Evolutionary conservation across 2,888 invertebrate species (phyloP), one percentile per base, ranked within the genome.

Genomic region (Lithosia quadra): DNA sequence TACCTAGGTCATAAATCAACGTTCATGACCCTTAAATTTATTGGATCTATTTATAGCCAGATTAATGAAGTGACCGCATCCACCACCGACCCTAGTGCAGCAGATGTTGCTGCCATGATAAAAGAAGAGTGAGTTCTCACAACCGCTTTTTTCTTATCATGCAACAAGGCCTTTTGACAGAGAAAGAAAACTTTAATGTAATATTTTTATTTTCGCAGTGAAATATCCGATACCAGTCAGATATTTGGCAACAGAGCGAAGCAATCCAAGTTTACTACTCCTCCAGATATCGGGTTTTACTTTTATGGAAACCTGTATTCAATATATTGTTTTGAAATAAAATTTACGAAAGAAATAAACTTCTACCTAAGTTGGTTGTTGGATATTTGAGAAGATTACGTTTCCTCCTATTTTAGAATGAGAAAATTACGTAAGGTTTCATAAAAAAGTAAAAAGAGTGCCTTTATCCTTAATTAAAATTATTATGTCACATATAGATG

Each of bases 281-380:
- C 57, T 74, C 10, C 22, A 59, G 61, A 60, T 60, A 15, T 36
- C 62, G n/a, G 33, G 60, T 60, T 68, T 77, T 2, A 34, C 43
- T 28, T 79, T 78, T 70, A 75, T 67, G 67, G 59, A 67, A 69
- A 71, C 60, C 63, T n/a, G 68, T 71, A 28, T 64, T 36, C 63
- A 68, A 63, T 72, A 70, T 71, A 28, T 69, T 13, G 33, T 68
- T 67, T 53, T 65, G 56, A 69, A 79, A 76, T n/a, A 28, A 68
- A 63, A 68, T 69, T 70, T 79, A 67, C 58, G 11, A 22, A 39
- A 64, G 36, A 58, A 28, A 62, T 68, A 61, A 64, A 56, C 55
- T 21, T 24, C 55, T 21, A 24, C 22, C 24, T 22, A 56, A 49
- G 49, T 49, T 49, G 49, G 49, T 43, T 43, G 4, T 39, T 39